Conservation (phyloP, 2,888 invertebrate genomes). For the Parnassius orleans region DNA sequence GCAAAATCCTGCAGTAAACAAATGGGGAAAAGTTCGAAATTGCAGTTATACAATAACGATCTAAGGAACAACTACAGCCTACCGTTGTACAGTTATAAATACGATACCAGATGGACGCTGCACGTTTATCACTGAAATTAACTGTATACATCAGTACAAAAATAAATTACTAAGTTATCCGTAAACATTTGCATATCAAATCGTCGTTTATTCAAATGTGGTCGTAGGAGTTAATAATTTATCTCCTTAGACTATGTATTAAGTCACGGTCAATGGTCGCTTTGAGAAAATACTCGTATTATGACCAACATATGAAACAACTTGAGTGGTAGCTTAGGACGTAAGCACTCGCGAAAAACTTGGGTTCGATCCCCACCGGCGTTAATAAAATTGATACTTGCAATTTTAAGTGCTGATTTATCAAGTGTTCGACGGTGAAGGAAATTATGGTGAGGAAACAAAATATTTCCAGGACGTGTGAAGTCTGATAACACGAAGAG, state of each 20-base stretch:
- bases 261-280: slow-evolving; percentile 11
- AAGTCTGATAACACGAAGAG: no score
- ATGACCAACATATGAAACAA: background rate
- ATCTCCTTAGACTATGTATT: background rate
- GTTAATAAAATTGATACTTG: no score
- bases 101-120: slow-evolving; percentile 13
- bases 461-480: no score
- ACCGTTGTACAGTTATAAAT: background rate
- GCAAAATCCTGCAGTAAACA: background rate
- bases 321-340: background rate
- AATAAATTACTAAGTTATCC: slow-evolving; percentile 20
- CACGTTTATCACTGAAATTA: slow-evolving; percentile 23
- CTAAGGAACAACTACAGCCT: background rate
- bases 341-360: no score
- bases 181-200: slow-evolving; percentile 23
- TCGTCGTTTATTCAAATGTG: slow-evolving; percentile 20
- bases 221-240: slow-evolving; percentile 17
- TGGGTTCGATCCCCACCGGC: no score
- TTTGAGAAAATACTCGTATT: slow-evolving; percentile 7
- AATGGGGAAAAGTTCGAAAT: background rate
- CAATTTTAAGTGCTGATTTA: no score
- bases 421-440: no score
- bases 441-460: no score
- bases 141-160: slow-evolving; percentile 19
- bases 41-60: background rate